A percentile compares a stretch with the other conserved stretches of the same genome.
Conservation (phyloP, 2,888 invertebrate species). For the Blastobasis lacticolella region DNA sequence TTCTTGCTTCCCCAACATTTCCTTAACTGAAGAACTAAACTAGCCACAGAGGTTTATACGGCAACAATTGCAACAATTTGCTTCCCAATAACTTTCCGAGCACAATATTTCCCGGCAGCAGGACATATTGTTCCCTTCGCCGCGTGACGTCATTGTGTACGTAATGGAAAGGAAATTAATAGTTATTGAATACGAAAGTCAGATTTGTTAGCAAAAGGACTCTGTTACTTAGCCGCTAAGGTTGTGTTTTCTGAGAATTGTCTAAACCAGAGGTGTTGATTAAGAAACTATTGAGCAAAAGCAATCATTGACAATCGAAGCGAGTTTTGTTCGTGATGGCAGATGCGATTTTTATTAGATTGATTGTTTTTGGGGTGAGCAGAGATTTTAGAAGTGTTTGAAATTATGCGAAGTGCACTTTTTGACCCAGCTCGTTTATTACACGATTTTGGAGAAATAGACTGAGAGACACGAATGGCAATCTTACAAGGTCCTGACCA, state of each 20-base stretch:
- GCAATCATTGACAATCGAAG: constrained; percentile 15
- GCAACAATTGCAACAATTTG: background rate
- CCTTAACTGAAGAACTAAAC: no score
- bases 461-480: no score
- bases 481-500: no score
- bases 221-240: constrained; percentile 16
- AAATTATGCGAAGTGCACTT: no score
- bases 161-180: constrained; percentile 66
- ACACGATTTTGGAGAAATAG: no score
- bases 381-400: no score
- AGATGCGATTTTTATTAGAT: no score
- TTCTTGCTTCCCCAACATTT: no score
- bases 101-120: constrained; percentile 50
- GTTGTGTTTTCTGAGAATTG: constrained; percentile 16
- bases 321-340: no score
- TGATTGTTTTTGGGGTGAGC: no score
- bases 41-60: no score
- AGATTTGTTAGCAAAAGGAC: background rate
- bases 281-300: constrained; percentile 34
- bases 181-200: constrained; percentile 38
- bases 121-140: constrained; percentile 53
- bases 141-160: constrained; percentile 54
- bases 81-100: constrained; percentile 13
- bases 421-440: no score
- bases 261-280: constrained; percentile 12